A percentile compares a stretch with the other conserved stretches of the same genome.
phyloP scores from a whole-genome alignment of 2,888 invertebrate species.

The Pherbina coryleti region DNA sequence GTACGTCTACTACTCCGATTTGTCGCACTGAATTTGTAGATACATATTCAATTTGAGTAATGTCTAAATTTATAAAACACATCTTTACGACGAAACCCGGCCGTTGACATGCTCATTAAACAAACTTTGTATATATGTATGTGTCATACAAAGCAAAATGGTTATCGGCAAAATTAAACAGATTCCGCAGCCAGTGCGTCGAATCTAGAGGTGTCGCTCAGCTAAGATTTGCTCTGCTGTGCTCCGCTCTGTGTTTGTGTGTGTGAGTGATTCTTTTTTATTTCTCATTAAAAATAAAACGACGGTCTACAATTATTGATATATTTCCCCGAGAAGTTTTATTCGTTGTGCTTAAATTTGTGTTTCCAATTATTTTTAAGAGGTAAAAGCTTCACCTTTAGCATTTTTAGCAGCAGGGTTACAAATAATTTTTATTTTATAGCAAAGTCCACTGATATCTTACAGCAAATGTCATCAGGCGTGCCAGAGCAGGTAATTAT shows the following conservation, averaged over 20 bases:
- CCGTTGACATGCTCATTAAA: constrained; percentile 47
- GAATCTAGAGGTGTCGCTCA: constrained; percentile 35
- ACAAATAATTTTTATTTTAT: constrained; percentile 45
- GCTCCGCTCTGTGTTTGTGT: constrained; percentile 36
- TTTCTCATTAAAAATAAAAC: constrained; percentile 48
- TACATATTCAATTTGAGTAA: too few relatives aligned
- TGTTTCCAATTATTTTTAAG: constrained; percentile 54
- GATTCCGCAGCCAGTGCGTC: constrained; percentile 36
- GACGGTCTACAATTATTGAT: constrained; percentile 53
- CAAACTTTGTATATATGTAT: constrained; percentile 35
- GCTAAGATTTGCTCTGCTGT: constrained; percentile 23
- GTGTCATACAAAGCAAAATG: constrained; percentile 49
- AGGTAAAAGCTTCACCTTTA: constrained; percentile 43
- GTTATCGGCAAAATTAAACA: constrained; percentile 44
- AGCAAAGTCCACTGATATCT: constrained; percentile 60
- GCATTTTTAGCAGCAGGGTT: constrained; percentile 20
- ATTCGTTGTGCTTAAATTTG: constrained; percentile 58
- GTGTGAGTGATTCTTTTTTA: constrained; percentile 35
- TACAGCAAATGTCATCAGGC: constrained; percentile 88
- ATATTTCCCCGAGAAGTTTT: constrained; percentile 55
- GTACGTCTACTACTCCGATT: too few relatives aligned
- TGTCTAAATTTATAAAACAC: not conserved
- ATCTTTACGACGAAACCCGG: constrained; percentile 28
- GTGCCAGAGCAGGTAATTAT: constrained; percentile 87
- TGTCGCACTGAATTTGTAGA: too few relatives aligned